Percentiles rank a stretch among this genome's conserved stretches.
phyloP scores from a whole-genome alignment of 2,797 vertebrate genomes.

The Crocidura indochinensis region DNA sequence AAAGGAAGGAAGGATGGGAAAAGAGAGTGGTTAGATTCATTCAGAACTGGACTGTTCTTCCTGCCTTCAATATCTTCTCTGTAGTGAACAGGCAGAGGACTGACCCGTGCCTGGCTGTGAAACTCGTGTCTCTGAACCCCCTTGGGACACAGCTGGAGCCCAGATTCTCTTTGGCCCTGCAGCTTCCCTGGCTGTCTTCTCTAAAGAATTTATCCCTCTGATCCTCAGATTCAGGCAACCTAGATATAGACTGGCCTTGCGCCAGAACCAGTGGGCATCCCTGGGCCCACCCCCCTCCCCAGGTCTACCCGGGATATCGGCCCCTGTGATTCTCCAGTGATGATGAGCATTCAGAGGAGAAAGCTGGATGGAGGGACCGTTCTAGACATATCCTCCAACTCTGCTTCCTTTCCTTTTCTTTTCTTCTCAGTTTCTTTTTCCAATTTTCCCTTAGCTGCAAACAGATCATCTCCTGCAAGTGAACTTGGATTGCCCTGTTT shows the following conservation, averaged over 20 bases:
- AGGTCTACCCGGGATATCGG: neutral
- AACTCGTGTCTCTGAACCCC: neutral
- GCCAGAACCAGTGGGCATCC: neutral
- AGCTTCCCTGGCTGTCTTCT: neutral
- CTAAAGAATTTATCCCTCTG: neutral
- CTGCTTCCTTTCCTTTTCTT: neutral
- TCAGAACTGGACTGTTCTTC: conserved; percentile 32
- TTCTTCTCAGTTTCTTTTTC: too few species aligned
- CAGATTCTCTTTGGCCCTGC: neutral
- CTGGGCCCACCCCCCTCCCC: neutral
- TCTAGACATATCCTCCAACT: neutral
- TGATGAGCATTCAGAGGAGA: neutral
- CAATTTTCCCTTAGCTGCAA: neutral
- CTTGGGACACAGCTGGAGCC: neutral
- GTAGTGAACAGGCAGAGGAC: conserved; percentile 64
- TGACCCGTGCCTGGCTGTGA: conserved; percentile 49
- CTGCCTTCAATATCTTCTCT: conserved; percentile 72
- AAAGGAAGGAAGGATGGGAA: too few species aligned
- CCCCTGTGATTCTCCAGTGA: neutral
- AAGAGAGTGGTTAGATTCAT: neutral
- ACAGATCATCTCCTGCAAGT: neutral
- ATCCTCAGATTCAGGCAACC: neutral
- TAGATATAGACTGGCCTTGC: too few species aligned
- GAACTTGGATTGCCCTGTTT: neutral
- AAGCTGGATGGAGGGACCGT: neutral